Conservation (phyloP, 2,113 vertebrate genomes). For the Mastomys coucha region DNA sequence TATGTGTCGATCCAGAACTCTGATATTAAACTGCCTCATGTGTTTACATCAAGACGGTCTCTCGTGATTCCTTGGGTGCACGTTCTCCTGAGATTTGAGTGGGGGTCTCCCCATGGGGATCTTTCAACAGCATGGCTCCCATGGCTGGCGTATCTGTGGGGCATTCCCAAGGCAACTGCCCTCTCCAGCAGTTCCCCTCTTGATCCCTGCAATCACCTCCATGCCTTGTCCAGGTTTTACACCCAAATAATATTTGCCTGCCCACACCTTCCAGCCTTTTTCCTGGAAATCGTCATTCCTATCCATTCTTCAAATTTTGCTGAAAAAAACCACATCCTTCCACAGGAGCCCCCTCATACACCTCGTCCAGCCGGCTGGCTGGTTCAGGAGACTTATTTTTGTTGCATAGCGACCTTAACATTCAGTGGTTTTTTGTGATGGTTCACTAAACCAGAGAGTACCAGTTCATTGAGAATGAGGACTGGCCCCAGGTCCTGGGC, state of each 20-base stretch:
- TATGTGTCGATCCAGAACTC: too few relatives aligned
- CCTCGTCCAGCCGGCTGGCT: background rate
- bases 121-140: background rate
- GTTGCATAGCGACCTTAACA: background rate
- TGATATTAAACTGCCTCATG: too few relatives aligned
- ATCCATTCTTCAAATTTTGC: background rate
- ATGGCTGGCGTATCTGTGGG: background rate
- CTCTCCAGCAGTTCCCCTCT: background rate
- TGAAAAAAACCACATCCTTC: background rate
- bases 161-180: background rate
- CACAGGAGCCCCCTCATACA: background rate
- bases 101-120: too few relatives aligned
- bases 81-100: too few relatives aligned
- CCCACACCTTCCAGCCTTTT: background rate
- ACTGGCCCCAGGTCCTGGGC: background rate
- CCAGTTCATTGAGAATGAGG: background rate
- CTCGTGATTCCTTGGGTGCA: too few relatives aligned
- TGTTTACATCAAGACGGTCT: too few relatives aligned
- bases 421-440: background rate
- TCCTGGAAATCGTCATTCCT: background rate
- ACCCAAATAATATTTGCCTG: background rate
- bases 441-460: background rate
- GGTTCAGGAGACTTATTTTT: background rate
- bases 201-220: background rate
- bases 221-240: background rate